These are phyloP conservation scores for Pectinophora gossypiella DNA, from an alignment of 1,140 invertebrate genomes.

Conservation along the genomic window DNA sequence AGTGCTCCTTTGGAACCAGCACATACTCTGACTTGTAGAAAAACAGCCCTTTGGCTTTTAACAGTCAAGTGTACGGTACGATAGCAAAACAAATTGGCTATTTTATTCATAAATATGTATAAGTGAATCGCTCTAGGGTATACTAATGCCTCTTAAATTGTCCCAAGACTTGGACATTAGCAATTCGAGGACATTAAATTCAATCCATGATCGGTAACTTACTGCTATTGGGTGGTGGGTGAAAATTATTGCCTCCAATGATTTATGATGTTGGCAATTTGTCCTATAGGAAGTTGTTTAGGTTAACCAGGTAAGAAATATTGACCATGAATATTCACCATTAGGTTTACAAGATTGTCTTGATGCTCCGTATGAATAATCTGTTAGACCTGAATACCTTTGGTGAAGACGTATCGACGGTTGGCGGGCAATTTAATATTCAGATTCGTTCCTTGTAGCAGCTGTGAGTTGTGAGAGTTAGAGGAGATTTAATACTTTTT, in stretches of 20 bases:
- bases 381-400: too few relatives aligned
- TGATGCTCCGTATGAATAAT: neutral
- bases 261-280: slow-evolving; percentile 43
- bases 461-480: too few relatives aligned
- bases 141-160: slow-evolving; percentile 47
- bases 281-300: slow-evolving; percentile 33
- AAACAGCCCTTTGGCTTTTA: too few relatives aligned
- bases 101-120: too few relatives aligned
- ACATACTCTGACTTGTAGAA: too few relatives aligned
- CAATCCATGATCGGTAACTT: slow-evolving; percentile 24
- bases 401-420: too few relatives aligned
- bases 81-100: too few relatives aligned
- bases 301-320: slow-evolving; percentile 1
- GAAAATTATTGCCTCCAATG: slow-evolving; percentile 28
- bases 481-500: too few relatives aligned
- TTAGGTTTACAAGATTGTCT: neutral
- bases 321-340: neutral
- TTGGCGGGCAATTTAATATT: too few relatives aligned
- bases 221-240: slow-evolving; percentile 16
- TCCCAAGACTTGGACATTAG: slow-evolving; percentile 25
- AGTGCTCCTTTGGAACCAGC: too few relatives aligned
- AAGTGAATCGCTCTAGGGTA: slow-evolving; percentile 33
- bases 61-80: too few relatives aligned
- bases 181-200: slow-evolving; percentile 38
- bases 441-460: too few relatives aligned